These are phyloP conservation scores for Asobara japonica DNA, from an alignment of 1,140 invertebrate genomes.

Conservation along the genomic window DNA sequence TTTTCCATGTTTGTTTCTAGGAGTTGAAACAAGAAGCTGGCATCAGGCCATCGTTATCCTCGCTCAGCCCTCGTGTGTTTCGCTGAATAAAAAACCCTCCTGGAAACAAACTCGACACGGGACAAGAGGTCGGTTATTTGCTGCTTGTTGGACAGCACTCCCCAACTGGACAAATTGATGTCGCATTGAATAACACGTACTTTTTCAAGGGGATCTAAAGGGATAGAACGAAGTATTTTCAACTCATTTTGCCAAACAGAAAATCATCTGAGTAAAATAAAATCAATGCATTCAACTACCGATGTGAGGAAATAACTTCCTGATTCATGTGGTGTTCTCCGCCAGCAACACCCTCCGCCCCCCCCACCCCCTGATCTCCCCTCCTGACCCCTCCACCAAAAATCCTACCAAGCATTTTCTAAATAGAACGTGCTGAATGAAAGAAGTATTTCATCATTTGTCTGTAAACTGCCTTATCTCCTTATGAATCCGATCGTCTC, in stretches of 20 bases:
- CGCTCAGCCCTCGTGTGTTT: constrained; percentile 43
- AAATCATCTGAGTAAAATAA: background rate
- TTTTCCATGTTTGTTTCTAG: constrained; percentile 39
- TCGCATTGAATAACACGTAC: constrained; percentile 10
- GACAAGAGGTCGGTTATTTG: constrained; percentile 15
- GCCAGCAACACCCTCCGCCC: too few species aligned
- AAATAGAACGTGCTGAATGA: too few species aligned
- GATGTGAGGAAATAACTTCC: too few species aligned
- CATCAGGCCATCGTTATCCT: constrained; percentile 59
- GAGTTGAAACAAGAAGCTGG: constrained; percentile 60
- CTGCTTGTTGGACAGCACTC: constrained; percentile 13
- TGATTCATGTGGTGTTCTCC: too few species aligned
- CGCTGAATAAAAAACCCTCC: constrained; percentile 58
- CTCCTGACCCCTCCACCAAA: too few species aligned
- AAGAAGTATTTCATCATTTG: too few species aligned
- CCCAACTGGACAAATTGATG: constrained; percentile 53
- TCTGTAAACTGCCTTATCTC: too few species aligned
- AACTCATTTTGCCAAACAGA: background rate
- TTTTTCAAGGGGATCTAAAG: background rate
- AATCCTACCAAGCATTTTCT: too few species aligned
- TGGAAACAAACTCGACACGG: constrained; percentile 57
- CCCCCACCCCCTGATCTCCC: too few species aligned
- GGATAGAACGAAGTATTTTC: background rate
- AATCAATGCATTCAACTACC: too few species aligned
- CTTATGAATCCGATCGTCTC: too few species aligned